phyloP scores from a whole-genome alignment of 1,140 invertebrate species.

The Caenorhabditis inopinata region DNA sequence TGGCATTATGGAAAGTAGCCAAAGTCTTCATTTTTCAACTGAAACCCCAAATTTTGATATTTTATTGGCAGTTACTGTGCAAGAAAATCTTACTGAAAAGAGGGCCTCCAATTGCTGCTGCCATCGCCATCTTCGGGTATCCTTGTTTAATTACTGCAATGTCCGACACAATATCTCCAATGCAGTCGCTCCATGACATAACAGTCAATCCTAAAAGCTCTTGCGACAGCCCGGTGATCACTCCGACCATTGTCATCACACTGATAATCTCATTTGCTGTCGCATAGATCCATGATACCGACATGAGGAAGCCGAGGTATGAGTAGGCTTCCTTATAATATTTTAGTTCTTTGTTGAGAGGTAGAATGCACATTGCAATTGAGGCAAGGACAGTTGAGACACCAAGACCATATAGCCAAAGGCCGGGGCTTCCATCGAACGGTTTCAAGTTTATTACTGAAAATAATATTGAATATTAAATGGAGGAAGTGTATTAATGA shows the following conservation, averaged over 20 bases:
- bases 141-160: constrained; percentile 73
- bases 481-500: background rate
- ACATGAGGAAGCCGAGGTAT: constrained; percentile 73
- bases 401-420: constrained; percentile 51
- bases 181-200: constrained; percentile 76
- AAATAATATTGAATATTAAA: constrained; percentile 28
- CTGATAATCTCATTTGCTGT: constrained; percentile 75
- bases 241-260: constrained; percentile 69
- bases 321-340: constrained; percentile 66
- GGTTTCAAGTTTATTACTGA: constrained; percentile 15
- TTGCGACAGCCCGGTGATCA: constrained; percentile 55
- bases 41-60: too few species aligned
- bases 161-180: constrained; percentile 75
- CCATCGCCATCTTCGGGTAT: constrained; percentile 74
- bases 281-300: constrained; percentile 74
- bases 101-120: constrained; percentile 76
- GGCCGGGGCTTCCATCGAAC: constrained; percentile 38
- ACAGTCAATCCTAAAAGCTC: constrained; percentile 74
- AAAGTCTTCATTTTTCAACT: too few species aligned
- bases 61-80: background rate
- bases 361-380: constrained; percentile 48
- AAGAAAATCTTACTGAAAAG: constrained; percentile 70
- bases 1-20: too few species aligned
- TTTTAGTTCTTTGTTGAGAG: constrained; percentile 49
- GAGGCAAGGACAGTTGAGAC: constrained; percentile 54